Evolutionary conservation across 2,113 vertebrate species (phyloP), one percentile per base, ranked within the genome.

Genomic region (Trogon surrucura): DNA sequence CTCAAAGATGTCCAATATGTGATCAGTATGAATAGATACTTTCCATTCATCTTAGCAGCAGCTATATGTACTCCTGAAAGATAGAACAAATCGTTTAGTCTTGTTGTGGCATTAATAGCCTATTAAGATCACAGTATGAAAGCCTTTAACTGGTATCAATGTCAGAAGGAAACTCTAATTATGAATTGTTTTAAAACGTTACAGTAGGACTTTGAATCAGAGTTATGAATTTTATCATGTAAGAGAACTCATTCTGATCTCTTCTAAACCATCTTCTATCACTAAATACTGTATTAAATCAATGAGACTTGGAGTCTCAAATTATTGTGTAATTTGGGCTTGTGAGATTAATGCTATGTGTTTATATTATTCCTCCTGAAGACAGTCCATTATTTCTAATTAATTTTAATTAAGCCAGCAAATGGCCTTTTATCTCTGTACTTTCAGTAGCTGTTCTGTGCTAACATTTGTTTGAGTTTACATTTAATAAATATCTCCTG

Each of bases 321-420:
- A 70, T 62, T 91, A 34, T 56, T 85, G 50, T 89, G 26, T 67
- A 72, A 81, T 32, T 91, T 91, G 20, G 44, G 69, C 6, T 85
- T 79, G 41, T 80, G 60, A 92, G 64, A 95, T 95, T 88, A 97
- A 45, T 57, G 25, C 82, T 93, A 77, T 78, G 8, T 93, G 66
- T 94, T 97, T 95, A 80, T 94, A 88, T 91, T 91, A 91, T 94
- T 96, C 50, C n/a, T 96, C 17, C 36, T 90, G 38, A 74, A 95
- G 87, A 74, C n/a, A 79, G 53, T 70, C 77, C 70, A 91, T 97
- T 98, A 96, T 95, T 98, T 97, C 69, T 89, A 27, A 84, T 93
- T 97, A 96, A 96, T 96, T 97, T 96, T 96, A 96, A 97, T 97
- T 86, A 97, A 95, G 48, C 21, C 74, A 85, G 27, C 13, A 97